Conservation (phyloP, 2,113 vertebrate genomes). For the Ascaphus truei region DNA sequence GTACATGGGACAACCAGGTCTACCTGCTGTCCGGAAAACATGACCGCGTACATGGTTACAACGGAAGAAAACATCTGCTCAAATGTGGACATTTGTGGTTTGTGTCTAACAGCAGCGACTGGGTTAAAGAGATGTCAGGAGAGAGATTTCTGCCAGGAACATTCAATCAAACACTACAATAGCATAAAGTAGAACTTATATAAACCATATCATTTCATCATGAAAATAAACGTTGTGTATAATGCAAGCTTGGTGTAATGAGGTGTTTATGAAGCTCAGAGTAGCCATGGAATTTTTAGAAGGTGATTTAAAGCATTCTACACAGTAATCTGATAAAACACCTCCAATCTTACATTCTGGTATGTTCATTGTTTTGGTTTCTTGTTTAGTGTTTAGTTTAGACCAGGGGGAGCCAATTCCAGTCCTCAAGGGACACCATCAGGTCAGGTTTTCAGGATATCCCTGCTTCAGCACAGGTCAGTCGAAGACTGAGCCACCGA, state of each 20-base stretch:
- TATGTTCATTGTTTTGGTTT: neutral
- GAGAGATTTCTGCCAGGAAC: neutral
- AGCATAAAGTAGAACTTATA: neutral
- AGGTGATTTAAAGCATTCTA: constrained; percentile 24
- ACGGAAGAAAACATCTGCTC: too few species aligned
- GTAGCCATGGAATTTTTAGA: constrained; percentile 18
- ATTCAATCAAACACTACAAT: neutral
- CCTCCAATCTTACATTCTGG: neutral
- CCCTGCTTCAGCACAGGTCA: too few species aligned
- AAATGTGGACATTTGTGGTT: too few species aligned
- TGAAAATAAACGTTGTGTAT: constrained; percentile 1
- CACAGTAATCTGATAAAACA: constrained; percentile 22
- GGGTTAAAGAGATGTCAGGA: too few species aligned
- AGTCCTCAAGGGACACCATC: too few species aligned
- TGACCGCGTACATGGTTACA: too few species aligned
- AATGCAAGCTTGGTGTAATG: neutral
- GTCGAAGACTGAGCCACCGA: too few species aligned
- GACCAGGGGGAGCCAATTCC: too few species aligned
- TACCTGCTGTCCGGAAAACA: too few species aligned
- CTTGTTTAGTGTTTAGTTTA: constrained; percentile 1
- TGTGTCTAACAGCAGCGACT: too few species aligned
- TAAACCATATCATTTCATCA: constrained; percentile 1
- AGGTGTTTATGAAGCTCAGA: constrained; percentile 22
- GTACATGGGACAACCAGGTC: too few species aligned
- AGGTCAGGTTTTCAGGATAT: too few species aligned